Evolutionary conservation across 2,797 vertebrate genomes (phyloP), one percentile per base, ranked within the genome.

Genomic region (Chaetophractus vellerosus): DNA sequence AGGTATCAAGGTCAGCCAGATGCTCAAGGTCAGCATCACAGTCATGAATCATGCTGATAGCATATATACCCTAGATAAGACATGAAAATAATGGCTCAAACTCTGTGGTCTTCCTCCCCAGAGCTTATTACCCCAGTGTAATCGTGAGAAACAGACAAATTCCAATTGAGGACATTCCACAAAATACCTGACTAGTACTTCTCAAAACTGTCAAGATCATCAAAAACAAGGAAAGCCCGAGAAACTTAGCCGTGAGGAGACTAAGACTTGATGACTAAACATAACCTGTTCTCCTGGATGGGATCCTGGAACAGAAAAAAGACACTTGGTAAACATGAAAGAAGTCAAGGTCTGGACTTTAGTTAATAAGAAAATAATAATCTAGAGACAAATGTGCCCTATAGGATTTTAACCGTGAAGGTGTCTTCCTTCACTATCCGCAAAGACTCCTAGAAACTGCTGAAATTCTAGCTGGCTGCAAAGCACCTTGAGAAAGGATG

Each of bases 201-300:
- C 36, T 89, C 90, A 71, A 68, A 83, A 83, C 68, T 83, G 72
- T 33, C 61, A 89, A 79, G 55, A 84, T 96, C 84, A 63, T 80
- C 61, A 82, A 87, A 90, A 89, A 52, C 71, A 63, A 84, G 26
- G 19, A 14, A 83, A 78, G 24, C 31, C 75, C 61, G 38, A 96
- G 87, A 91, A 74, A 64, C 16, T 24, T 0, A 38, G 55, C 83
- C 94, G 91, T 89, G 69, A 95, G n/a, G 64, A 90, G 16, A n/a
- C 86, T 71, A 61, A 68, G 48, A n/a, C 28, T 45, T n/a, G 55
- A 74, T 7, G 31, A 95, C 36, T 89, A 72, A 72, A 78, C 18
- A 31, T 3, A 69, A 57, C 6, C 14, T 33, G 38, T n/a, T 50
- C 10, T 18, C 66, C n/a, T 92, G 33, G 72, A 75, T 24, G 38